A percentile compares a stretch with the other conserved stretches of the same genome.
phyloP scores from a whole-genome alignment of 2,888 invertebrate genomes.

The Drosophila meridiana region DNA sequence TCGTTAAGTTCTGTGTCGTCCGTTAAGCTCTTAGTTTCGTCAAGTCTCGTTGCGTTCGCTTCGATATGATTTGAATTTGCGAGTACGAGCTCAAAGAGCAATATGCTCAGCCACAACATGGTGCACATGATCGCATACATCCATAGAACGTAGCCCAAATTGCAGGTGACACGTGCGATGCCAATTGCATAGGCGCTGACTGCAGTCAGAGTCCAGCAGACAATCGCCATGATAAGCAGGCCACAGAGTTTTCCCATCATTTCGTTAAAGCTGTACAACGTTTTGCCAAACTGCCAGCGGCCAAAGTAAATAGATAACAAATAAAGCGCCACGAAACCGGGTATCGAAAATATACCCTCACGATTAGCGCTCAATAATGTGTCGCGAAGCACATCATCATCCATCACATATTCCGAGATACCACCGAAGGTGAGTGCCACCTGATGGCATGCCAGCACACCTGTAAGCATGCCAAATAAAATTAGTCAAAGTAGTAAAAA shows the following conservation, averaged over 20 bases:
- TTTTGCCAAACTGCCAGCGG: constrained; percentile 86
- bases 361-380: constrained; percentile 92
- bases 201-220: constrained; percentile 86
- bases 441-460: constrained; percentile 88
- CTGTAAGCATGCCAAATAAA: constrained; percentile 64
- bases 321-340: constrained; percentile 94
- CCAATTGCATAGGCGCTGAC: constrained; percentile 86
- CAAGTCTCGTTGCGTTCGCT: neutral
- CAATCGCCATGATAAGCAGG: constrained; percentile 68
- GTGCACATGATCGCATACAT: constrained; percentile 88
- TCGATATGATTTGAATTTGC: constrained; percentile 10
- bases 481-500: neutral
- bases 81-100: constrained; percentile 84
- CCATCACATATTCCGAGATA: constrained; percentile 90
- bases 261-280: constrained; percentile 67
- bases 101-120: constrained; percentile 88
- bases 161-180: constrained; percentile 93
- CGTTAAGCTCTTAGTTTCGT: constrained; percentile 72
- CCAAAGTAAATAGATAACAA: constrained; percentile 89
- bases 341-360: constrained; percentile 95
- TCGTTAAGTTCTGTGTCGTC: neutral
- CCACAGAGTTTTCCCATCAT: constrained; percentile 71
- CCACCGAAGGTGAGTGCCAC: constrained; percentile 86
- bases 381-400: constrained; percentile 86
- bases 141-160: constrained; percentile 93